Evolutionary conservation across 2,797 vertebrate genomes (phyloP), one percentile per base, ranked within the genome.

Genomic region (Pipistrellus pipistrellus): DNA sequence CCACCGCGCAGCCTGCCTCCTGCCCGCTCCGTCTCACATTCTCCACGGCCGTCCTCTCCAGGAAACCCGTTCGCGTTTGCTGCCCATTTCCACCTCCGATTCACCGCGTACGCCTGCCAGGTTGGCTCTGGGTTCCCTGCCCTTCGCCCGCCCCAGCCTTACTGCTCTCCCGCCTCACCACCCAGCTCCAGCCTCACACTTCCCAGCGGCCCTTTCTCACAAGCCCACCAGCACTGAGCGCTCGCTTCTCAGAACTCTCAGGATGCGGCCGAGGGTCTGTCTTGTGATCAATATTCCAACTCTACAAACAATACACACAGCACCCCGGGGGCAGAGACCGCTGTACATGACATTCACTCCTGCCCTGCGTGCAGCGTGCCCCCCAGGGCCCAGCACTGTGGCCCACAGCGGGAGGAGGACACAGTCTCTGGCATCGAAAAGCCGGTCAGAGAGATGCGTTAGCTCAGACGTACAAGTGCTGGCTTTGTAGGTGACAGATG

Each of bases 301-400:
- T 27, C 53, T 89, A 15, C 59, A 86, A 76, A 84, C 41, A 80
- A 94, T 71, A 71, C 11, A 80, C 17, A 78, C 75, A 83, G 46
- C 66, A 41, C 15, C 38, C 80, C 55, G n/a, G 27, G n/a, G 57
- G 69, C 32, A 75, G 83, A 91, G 66, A 48, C 27, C 21, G n/a
- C 20, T 14, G 8, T 18, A 30, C 53, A 66, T 0, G 17, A 46
- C 25, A 69, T 57, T 86, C 75, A 71, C 57, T 71, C 81, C 64
- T 84, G 89, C 53, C 75, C 10, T n/a, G 68, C 30, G n/a, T 53
- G 44, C 11, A 1, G 6, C 76, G 35, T 27, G 85, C 10, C 15
- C 48, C 55, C 76, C 46, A 55, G 44, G 57, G 38, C 53, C n/a
- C 57, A 57, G 51, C 9, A n/a, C 18, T 55, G 20, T 62, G 32